These are phyloP conservation scores for Orthosia gothica DNA, from an alignment of 2,888 invertebrate species.

Conservation along the genomic window DNA sequence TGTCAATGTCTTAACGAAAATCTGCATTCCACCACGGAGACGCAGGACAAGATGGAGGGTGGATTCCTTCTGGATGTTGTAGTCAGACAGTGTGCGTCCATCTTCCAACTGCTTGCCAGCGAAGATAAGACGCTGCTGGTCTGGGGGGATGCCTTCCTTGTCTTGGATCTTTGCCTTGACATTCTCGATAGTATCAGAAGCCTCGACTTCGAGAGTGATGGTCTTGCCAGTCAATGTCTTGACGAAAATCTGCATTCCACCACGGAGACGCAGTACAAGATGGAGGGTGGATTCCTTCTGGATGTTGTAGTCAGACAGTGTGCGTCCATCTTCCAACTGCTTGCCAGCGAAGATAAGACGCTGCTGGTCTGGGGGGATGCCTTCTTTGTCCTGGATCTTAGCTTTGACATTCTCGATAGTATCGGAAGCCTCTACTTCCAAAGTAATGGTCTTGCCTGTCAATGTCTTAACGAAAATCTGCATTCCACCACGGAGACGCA, in stretches of 20 bases:
- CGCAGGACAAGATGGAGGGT: constrained; percentile 80
- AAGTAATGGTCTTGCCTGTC: constrained; percentile 75
- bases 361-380: constrained; percentile 76
- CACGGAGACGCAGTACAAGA: constrained; percentile 73
- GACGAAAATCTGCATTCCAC: constrained; percentile 74
- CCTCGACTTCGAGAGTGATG: constrained; percentile 32
- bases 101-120: constrained; percentile 54
- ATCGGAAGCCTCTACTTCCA: constrained; percentile 74
- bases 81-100: constrained; percentile 48
- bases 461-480: constrained; percentile 77
- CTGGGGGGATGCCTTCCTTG: constrained; percentile 58
- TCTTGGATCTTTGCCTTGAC: constrained; percentile 57
- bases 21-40: constrained; percentile 69
- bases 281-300: constrained; percentile 51
- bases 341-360: constrained; percentile 74
- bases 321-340: constrained; percentile 75
- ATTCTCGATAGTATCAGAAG: constrained; percentile 52
- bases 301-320: constrained; percentile 71
- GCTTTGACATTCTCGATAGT: constrained; percentile 77
- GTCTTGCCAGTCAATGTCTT: constrained; percentile 48
- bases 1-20: constrained; percentile 23
- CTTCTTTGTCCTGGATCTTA: constrained; percentile 76
- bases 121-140: constrained; percentile 54
- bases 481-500: constrained; percentile 76
- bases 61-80: constrained; percentile 80